Percentiles rank a stretch among this genome's conserved stretches.
phyloP scores from a whole-genome alignment of 2,113 vertebrate species.

The Apeltes quadracus region DNA sequence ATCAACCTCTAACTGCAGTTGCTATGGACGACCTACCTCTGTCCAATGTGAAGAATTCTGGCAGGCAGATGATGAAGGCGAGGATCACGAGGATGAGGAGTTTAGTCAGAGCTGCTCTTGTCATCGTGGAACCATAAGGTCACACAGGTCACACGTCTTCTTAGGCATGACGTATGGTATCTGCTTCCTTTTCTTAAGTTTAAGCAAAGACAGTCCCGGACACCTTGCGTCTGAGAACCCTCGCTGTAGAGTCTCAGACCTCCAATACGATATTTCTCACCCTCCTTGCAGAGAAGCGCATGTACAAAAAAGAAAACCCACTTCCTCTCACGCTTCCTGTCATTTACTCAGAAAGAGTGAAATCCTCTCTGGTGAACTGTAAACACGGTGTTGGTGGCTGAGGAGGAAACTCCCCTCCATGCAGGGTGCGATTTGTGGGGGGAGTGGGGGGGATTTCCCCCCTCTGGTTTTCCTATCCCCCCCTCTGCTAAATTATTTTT shows the following conservation, averaged over 20 bases:
- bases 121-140: slow-evolving; percentile 77
- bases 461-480: too few species aligned
- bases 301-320: slow-evolving; percentile 12
- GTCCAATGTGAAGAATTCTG: slow-evolving; percentile 86
- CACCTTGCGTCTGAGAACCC: background rate
- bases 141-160: slow-evolving; percentile 13
- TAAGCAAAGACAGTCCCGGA: slow-evolving; percentile 11
- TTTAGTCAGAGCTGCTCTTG: slow-evolving; percentile 79
- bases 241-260: background rate
- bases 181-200: slow-evolving; percentile 33
- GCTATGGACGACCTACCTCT: slow-evolving; percentile 76
- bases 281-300: slow-evolving; percentile 6
- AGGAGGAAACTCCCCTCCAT: background rate
- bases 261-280: background rate
- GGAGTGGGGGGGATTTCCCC: too few species aligned
- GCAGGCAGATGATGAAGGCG: slow-evolving; percentile 86
- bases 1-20: background rate
- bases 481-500: too few species aligned
- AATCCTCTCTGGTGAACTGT: background rate
- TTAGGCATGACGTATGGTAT: slow-evolving; percentile 18
- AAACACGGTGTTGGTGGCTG: background rate
- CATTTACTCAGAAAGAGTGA: slow-evolving; percentile 52
- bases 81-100: slow-evolving; percentile 82
- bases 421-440: too few species aligned
- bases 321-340: slow-evolving; percentile 78